A percentile compares a stretch with the other conserved stretches of the same genome.
Evolutionary conservation across 2,113 vertebrate genomes (phyloP).

Genomic region (Empidonax alnorum): DNA sequence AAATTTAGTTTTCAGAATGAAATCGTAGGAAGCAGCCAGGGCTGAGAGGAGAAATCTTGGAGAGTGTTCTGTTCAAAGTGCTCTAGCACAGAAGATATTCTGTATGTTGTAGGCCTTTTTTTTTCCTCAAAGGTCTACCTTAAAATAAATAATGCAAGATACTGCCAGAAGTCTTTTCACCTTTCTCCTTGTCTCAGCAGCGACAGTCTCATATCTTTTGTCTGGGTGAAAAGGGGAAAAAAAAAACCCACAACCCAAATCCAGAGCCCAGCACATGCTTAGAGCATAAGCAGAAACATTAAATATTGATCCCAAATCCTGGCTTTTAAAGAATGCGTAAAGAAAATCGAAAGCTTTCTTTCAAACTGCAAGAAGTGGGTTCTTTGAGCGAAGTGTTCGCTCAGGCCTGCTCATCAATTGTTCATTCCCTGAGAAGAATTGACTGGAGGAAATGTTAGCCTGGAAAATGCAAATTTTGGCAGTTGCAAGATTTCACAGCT

Average conservation of each 20-base stretch:
- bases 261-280: not conserved
- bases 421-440: not conserved
- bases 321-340: not conserved
- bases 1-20: not conserved
- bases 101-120: not conserved
- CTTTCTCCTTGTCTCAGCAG: not conserved
- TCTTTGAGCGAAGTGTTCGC: not conserved
- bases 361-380: not conserved
- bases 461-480: not conserved
- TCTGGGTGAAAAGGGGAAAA: not conserved
- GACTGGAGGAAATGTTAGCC: not conserved
- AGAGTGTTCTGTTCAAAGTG: not conserved
- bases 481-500: not conserved
- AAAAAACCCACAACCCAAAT: not conserved
- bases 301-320: not conserved
- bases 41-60: not conserved
- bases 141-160: not conserved
- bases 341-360: not conserved
- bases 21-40: not conserved
- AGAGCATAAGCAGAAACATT: not conserved
- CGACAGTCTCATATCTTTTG: not conserved
- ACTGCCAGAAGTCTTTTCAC: not conserved
- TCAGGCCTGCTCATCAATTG: not conserved
- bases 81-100: not conserved
- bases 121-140: not conserved